Base-by-base conservation (phyloP, 1,140 invertebrate species). In the Drosophila simulans region DNA sequence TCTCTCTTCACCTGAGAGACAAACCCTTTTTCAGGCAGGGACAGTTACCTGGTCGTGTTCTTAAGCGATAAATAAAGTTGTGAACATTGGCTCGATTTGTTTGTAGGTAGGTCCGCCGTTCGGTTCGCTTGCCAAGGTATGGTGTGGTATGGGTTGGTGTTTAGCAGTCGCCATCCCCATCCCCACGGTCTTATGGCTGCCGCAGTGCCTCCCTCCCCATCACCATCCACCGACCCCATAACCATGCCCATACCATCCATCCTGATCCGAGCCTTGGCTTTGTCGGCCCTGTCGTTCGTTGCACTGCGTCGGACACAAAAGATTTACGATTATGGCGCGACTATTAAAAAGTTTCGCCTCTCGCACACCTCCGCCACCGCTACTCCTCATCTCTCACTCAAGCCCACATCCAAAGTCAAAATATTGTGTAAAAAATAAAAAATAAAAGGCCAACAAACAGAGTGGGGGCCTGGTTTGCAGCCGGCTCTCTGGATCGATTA, bases 291-390 rank as follows among this genome's bases (percentile, higher is more conserved):
- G 81, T 83, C 70, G 75, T 88, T 88, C 65, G 70, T 88, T 88
- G 83, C 83, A 88, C 83, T 88, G 84, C 84, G 80, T 80, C 80
- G 77, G 85, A 89, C 84, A 89, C 84, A 89, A 89, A 89, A 89
- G 84, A 89, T 89, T 89, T 89, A 89, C 84, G 84, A 89, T 89
- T 89, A 89, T 89, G 85, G 84, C 80, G 73, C 85, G 84, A 90
- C 84, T 89, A 89, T 89, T 89, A 89, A 89, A 89, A 89, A 90
- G 84, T 89, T 89, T 89, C 85, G 84, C 84, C 84, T 89, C 68
- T 81, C 79, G 66, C 65, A 77, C 83, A 83, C 83, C 78, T 76
- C 83, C 66, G 17, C 49, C 48, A 11, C 31, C 37, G 34, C 63
- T 22, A 5, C 35, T 40, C 43, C 63, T 25, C 59, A 46, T 45